Evolutionary conservation across 2,113 vertebrate species (phyloP).

Genomic region (Chaenocephalus aceratus): DNA sequence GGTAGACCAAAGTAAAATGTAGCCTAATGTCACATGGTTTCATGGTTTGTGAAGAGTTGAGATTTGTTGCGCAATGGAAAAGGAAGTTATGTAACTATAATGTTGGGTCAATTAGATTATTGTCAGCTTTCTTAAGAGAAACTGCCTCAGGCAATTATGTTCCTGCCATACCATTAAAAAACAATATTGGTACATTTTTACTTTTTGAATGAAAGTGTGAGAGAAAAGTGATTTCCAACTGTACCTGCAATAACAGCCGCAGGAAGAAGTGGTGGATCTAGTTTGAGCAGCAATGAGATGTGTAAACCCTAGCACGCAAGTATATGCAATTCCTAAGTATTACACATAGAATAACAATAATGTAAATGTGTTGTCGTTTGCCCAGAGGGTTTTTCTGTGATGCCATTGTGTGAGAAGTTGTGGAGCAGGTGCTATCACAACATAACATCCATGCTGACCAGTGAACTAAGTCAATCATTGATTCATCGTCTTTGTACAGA

Average conservation of each 20-base stretch:
- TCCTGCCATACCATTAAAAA: conserved; percentile 4
- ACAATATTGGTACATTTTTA: not conserved
- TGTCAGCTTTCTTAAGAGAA: conserved; percentile 22
- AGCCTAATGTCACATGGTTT: not conserved
- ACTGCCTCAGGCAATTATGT: not conserved
- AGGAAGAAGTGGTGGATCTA: not conserved
- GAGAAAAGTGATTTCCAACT: not conserved
- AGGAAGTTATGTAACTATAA: conserved; percentile 42
- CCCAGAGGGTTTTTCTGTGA: not conserved
- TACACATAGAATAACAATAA: not conserved
- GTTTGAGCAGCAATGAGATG: not conserved
- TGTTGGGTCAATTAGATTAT: not conserved
- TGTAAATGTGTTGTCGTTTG: not conserved
- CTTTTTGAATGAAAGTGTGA: not conserved
- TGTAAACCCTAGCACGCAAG: not conserved
- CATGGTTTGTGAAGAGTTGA: not conserved
- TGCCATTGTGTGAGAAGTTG: not conserved
- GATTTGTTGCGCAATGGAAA: conserved; percentile 27
- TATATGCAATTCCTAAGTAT: not conserved
- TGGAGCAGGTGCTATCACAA: not conserved
- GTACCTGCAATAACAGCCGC: not conserved
- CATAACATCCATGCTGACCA: not conserved
- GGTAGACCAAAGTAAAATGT: not conserved
- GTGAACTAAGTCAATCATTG: conserved; percentile 5
- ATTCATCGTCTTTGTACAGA: not conserved